Conservation (phyloP, 1,140 invertebrate species). For the Diachasma alloeum region DNA sequence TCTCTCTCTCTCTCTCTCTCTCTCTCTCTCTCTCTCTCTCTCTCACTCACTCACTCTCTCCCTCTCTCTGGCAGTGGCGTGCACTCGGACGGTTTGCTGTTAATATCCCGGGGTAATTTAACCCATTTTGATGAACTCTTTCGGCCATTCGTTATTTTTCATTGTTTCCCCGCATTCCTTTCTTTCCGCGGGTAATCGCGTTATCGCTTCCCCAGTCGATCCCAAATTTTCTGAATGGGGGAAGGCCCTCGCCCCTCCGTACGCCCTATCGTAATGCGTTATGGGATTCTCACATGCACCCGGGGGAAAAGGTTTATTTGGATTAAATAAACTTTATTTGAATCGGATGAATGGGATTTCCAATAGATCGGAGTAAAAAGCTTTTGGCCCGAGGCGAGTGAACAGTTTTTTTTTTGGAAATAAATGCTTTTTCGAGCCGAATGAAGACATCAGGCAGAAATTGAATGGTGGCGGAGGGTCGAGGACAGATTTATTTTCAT, state of each 20-base stretch:
- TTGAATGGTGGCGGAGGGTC: no score
- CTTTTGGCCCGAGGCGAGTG: no score
- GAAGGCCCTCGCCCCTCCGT: neutral
- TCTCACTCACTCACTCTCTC: neutral
- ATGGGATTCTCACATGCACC: no score
- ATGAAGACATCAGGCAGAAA: no score
- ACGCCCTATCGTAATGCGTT: no score
- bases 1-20: neutral
- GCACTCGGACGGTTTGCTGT: neutral
- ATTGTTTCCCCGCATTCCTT: neutral
- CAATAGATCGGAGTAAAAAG: no score
- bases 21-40: neutral
- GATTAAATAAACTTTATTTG: no score
- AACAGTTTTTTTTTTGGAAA: no score
- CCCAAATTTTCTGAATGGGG: neutral
- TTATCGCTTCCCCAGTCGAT: neutral
- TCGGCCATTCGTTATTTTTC: neutral
- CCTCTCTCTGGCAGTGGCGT: neutral
- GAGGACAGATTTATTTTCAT: no score
- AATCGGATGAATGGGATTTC: no score
- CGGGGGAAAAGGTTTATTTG: no score
- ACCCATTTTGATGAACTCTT: neutral
- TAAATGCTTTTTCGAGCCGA: no score
- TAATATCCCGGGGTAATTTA: neutral
- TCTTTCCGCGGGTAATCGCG: neutral